Conservation (phyloP, 2,888 invertebrate species). For the Willowsia nigromaculata region DNA sequence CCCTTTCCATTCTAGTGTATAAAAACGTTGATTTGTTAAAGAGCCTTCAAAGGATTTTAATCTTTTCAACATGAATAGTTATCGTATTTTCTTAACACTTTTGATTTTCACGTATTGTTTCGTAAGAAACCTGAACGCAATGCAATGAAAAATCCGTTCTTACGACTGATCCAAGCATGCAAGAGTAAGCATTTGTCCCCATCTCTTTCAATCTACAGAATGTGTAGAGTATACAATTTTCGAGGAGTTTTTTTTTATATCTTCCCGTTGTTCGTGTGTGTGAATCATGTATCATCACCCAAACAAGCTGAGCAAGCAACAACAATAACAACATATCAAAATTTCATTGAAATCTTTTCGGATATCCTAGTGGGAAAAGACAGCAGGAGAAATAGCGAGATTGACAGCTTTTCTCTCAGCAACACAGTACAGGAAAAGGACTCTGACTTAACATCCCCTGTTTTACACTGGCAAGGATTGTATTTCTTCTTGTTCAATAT, state of each 20-base stretch:
- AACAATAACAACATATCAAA: constrained; percentile 35
- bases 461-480: neutral
- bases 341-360: constrained; percentile 45
- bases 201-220: too few relatives aligned
- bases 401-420: constrained; percentile 39
- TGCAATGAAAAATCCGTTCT: neutral
- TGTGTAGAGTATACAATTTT: neutral
- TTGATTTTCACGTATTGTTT: neutral
- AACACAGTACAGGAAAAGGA: neutral
- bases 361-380: constrained; percentile 47
- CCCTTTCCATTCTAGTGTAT: neutral
- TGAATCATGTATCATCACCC: neutral
- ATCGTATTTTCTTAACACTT: constrained; percentile 21
- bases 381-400: constrained; percentile 46
- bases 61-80: constrained; percentile 47
- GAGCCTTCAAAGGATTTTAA: constrained; percentile 36
- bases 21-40: neutral
- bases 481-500: neutral
- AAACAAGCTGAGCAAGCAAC: constrained; percentile 48
- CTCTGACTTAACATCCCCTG: neutral
- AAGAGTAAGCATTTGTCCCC: neutral
- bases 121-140: neutral
- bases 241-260: neutral
- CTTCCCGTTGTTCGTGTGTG: neutral
- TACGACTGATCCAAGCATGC: neutral